Evolutionary conservation across 2,888 invertebrate genomes (phyloP).

Genomic region (Ophion slaviceki): DNA sequence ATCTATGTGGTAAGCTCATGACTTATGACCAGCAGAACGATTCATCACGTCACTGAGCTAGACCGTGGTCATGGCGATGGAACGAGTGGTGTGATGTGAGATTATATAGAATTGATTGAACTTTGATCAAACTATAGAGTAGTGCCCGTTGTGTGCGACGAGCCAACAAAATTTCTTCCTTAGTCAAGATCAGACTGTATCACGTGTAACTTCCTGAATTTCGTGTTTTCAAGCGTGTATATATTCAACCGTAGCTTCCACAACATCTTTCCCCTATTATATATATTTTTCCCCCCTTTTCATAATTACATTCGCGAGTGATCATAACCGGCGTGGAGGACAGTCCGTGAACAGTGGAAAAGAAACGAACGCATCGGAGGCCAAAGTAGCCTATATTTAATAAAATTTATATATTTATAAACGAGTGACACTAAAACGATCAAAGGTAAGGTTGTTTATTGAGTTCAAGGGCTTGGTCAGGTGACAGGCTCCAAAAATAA

Average conservation of each 20-base stretch:
- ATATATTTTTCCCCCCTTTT: constrained; percentile 12
- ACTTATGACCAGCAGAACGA: constrained; percentile 60
- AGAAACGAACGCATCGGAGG: constrained; percentile 7
- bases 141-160: constrained; percentile 51
- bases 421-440: constrained; percentile 50
- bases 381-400: constrained; percentile 23
- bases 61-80: constrained; percentile 64
- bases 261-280: constrained; percentile 34
- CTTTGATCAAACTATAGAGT: constrained; percentile 74
- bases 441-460: constrained; percentile 58
- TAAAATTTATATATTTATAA: constrained; percentile 27
- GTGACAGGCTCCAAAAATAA: constrained; percentile 47
- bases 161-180: constrained; percentile 54
- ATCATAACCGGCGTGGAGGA: constrained; percentile 54
- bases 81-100: constrained; percentile 75
- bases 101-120: constrained; percentile 75
- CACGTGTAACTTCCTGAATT: constrained; percentile 55
- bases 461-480: constrained; percentile 49
- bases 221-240: constrained; percentile 25
- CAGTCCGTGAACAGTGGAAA: constrained; percentile 33
- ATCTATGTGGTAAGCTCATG: constrained; percentile 43
- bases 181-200: constrained; percentile 60
- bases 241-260: constrained; percentile 27
- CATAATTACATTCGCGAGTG: constrained; percentile 29
- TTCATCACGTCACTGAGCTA: constrained; percentile 55